Evolutionary conservation across 1,140 invertebrate species (phyloP), one percentile per base, ranked within the genome.

Genomic region (Drosophila navojoa): DNA sequence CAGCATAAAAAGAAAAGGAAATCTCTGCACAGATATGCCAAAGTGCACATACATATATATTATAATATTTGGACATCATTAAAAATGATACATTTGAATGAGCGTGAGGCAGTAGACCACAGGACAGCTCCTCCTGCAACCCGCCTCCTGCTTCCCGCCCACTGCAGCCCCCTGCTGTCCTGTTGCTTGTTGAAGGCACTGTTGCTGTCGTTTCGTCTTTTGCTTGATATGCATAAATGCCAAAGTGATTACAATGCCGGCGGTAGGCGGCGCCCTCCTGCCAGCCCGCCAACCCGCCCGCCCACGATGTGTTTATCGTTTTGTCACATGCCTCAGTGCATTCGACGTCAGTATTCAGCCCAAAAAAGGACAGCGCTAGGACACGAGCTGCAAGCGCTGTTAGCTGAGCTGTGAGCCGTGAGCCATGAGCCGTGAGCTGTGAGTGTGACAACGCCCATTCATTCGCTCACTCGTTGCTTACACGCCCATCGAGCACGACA

Each of bases 221-320:
- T 80, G 77, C 80, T 85, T 76, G 84, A 80, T 90, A 90, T 90
- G 87, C 87, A 81, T 87, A 90, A 90, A 90, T 82, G 86, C 82
- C 86, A 90, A 90, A 90, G 87, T 90, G 86, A 90, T 90, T 90
- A 90, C 87, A 90, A 90, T 86, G 84, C 73, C 81, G 77, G 68
- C 61, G 16, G 16, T 3, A 11, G 19, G 22, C n/a, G 42, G 40
- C 5, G 42, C 4, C 13, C 42, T 10, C 42, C 42, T 15, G 42
- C 27, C 52, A n/a, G 61, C 67, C 68, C 69, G 19, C 11, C 13
- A 6, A 5, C 42, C 42, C 42, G 1, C 27, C 53, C 11, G 64
- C 68, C 64, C 66, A 58, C 76, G 80, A 80, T 82, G 86, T 90
- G 87, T 90, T 90, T 86, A 90, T 90, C 87, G 87, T 76, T 90